Evolutionary conservation across 2,113 vertebrate species (phyloP).

Genomic region (Macrotis lagotis): DNA sequence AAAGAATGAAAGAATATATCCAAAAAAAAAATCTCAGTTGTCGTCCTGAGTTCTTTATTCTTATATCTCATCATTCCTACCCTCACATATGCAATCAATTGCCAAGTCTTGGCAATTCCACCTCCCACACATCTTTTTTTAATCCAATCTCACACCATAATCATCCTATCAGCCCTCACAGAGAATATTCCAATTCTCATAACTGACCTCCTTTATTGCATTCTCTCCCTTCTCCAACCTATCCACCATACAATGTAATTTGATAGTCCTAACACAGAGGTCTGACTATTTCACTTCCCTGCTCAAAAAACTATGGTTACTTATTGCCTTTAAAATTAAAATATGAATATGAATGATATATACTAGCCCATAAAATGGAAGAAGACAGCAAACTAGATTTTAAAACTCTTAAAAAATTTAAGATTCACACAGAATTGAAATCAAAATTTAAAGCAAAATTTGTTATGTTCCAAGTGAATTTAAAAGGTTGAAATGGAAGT

Average conservation of each 20-base stretch:
- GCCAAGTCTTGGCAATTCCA: neutral
- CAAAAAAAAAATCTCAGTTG: neutral
- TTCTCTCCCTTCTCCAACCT: neutral
- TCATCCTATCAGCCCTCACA: neutral
- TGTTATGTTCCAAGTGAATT: neutral
- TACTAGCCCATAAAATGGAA: too few species aligned
- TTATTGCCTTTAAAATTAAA: neutral
- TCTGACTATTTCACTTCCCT: neutral
- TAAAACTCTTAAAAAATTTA: neutral
- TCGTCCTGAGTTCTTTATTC: neutral
- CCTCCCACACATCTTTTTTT: neutral
- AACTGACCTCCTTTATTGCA: neutral
- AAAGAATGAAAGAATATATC: neutral
- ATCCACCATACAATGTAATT: neutral
- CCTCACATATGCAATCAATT: neutral
- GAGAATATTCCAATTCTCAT: neutral
- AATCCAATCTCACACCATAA: neutral
- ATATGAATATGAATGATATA: neutral
- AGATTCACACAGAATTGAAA: neutral
- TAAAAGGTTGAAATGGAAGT: neutral
- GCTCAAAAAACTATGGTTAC: neutral
- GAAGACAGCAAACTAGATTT: neutral
- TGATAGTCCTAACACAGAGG: neutral
- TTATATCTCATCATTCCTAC: accelerated
- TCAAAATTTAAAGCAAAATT: neutral